A percentile compares a stretch with the other conserved stretches of the same genome.
Evolutionary conservation across 2,797 vertebrate species (phyloP).

Genomic region (Hemitrygon akajei): DNA sequence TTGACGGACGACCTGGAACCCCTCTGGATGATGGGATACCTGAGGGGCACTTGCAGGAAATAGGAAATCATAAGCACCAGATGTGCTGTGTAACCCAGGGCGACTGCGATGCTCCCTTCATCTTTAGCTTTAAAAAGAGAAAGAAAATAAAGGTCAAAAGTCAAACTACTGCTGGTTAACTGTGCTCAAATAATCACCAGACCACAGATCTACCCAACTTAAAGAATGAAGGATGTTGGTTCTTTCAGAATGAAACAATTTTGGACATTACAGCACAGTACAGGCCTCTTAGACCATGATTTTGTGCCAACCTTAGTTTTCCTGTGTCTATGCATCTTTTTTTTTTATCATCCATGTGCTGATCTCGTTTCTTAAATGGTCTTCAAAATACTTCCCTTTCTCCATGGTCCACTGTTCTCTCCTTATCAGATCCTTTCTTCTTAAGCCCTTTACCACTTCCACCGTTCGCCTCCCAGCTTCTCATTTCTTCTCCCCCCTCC

Average conservation of each 20-base stretch:
- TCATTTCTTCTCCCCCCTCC: too few species aligned
- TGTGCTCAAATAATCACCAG: neutral
- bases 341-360: too few species aligned
- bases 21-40: slow-evolving; percentile 93
- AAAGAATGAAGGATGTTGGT: too few species aligned
- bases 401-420: too few species aligned
- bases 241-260: neutral
- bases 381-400: too few species aligned
- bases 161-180: neutral
- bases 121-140: slow-evolving; percentile 74
- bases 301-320: too few species aligned
- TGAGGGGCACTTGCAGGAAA: slow-evolving; percentile 93
- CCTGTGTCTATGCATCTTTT: too few species aligned
- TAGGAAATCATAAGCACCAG: slow-evolving; percentile 94
- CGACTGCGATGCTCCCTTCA: slow-evolving; percentile 89
- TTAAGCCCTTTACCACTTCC: too few species aligned
- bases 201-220: neutral
- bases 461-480: too few species aligned
- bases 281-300: too few species aligned
- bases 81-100: slow-evolving; percentile 92
- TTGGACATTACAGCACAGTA: neutral
- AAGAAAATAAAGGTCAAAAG: neutral
- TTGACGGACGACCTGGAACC: slow-evolving; percentile 92
- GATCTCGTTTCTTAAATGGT: too few species aligned
- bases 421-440: too few species aligned